phyloP scores from a whole-genome alignment of 2,797 vertebrate genomes.

The Channa striata region DNA sequence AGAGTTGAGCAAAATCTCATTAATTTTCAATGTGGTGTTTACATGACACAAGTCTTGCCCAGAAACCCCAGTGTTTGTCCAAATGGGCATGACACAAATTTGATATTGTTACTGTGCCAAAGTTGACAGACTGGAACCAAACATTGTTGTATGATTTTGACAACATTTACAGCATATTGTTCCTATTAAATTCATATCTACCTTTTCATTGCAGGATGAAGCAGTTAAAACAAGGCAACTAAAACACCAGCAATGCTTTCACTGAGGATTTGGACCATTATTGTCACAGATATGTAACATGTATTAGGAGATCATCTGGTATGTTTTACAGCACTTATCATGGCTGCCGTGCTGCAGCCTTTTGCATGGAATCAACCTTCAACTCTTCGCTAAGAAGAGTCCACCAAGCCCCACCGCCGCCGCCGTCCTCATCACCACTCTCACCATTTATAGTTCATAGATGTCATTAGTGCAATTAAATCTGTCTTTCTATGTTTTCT shows the following conservation, averaged over 20 bases:
- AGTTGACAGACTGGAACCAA: not conserved
- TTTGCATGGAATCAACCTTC: conserved; percentile 58
- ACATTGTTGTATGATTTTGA: not conserved
- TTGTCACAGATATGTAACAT: conserved; percentile 69
- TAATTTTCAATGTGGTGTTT: conserved; percentile 27
- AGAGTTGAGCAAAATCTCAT: conserved; percentile 3
- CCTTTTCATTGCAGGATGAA: conserved; percentile 79
- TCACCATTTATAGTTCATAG: conserved; percentile 47
- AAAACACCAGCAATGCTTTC: conserved; percentile 52
- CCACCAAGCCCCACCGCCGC: conserved; percentile 36
- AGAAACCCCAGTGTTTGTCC: conserved; percentile 17
- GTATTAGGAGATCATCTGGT: conserved; percentile 72
- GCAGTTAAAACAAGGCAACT: conserved; percentile 74
- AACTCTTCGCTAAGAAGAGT: conserved; percentile 43
- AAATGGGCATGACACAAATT: not conserved
- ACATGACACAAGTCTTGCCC: conserved; percentile 13
- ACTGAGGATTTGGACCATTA: conserved; percentile 50
- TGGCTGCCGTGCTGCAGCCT: conserved; percentile 61
- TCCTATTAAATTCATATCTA: conserved; percentile 9
- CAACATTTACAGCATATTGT: not conserved
- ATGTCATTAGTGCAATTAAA: conserved; percentile 73
- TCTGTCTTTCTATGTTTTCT: conserved; percentile 77
- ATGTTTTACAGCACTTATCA: conserved; percentile 85
- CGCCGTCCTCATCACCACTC: conserved; percentile 32
- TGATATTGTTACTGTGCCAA: not conserved